Evolutionary conservation across 2,797 vertebrate genomes (phyloP).

Genomic region (Florisuga fusca): DNA sequence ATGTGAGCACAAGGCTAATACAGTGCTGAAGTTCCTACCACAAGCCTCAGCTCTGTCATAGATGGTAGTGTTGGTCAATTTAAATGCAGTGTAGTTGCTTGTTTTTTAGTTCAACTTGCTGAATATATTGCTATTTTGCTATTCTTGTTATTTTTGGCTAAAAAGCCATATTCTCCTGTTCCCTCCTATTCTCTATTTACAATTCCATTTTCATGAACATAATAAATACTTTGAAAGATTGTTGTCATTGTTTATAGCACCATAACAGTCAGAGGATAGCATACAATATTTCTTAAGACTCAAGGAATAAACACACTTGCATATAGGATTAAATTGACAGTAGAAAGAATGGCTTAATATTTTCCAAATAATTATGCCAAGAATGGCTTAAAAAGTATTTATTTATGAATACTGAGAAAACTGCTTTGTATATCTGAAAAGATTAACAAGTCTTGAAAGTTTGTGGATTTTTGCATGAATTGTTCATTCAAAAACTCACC

Average conservation of each 20-base stretch:
- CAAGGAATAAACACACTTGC: background rate
- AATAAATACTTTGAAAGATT: background rate
- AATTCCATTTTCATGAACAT: background rate
- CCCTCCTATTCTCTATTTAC: background rate
- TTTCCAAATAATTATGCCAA: background rate
- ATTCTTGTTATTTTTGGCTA: background rate
- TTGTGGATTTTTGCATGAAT: background rate
- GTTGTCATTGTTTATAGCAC: background rate
- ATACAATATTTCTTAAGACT: background rate
- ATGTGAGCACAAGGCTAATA: background rate
- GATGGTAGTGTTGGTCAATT: background rate
- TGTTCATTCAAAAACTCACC: background rate
- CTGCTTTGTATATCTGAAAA: background rate
- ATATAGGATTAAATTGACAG: background rate
- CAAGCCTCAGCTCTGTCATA: background rate
- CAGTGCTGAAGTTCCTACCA: rapidly evolving
- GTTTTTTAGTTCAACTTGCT: background rate
- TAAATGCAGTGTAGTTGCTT: background rate
- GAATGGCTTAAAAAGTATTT: background rate
- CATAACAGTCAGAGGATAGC: background rate
- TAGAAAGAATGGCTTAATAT: background rate
- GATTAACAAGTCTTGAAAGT: background rate
- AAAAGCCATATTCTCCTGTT: background rate
- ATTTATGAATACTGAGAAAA: background rate
- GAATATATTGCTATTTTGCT: background rate